Conservation (phyloP, 2,113 vertebrate genomes). For the Pholis gunnellus region DNA sequence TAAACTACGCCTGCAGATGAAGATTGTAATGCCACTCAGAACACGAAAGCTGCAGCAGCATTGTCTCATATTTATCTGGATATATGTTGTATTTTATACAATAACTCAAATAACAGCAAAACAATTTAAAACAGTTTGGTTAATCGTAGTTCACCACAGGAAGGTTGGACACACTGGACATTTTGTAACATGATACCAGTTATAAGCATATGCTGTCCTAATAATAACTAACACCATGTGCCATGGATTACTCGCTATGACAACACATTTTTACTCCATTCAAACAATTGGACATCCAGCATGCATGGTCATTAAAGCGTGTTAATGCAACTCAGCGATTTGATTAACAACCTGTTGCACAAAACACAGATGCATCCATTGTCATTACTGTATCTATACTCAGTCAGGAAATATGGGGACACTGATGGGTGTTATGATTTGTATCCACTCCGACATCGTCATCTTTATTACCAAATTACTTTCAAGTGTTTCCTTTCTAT, state of each 20-base stretch:
- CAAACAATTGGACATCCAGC: constrained; percentile 23
- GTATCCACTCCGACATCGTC: background rate
- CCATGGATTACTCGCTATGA: constrained; percentile 71
- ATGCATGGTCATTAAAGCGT: constrained; percentile 18
- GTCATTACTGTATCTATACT: background rate
- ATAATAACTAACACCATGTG: constrained; percentile 77
- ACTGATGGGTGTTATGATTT: background rate
- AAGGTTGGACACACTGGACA: constrained; percentile 36
- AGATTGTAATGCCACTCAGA: background rate
- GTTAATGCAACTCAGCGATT: background rate
- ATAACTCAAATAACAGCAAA: background rate
- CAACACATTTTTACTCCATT: constrained; percentile 60
- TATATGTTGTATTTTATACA: background rate
- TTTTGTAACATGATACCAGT: constrained; percentile 74
- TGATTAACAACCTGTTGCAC: background rate
- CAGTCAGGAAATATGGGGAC: background rate
- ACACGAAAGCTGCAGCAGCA: background rate
- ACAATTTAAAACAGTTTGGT: background rate
- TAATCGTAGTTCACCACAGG: constrained; percentile 15
- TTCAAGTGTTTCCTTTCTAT: background rate
- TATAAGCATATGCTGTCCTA: constrained; percentile 78
- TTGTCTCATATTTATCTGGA: background rate
- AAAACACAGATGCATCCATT: background rate
- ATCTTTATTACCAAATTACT: too few relatives aligned
- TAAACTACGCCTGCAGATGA: background rate